Evolutionary conservation across 1,140 invertebrate genomes (phyloP), one percentile per base, ranked within the genome.

Genomic region (Ooceraea biroi): DNA sequence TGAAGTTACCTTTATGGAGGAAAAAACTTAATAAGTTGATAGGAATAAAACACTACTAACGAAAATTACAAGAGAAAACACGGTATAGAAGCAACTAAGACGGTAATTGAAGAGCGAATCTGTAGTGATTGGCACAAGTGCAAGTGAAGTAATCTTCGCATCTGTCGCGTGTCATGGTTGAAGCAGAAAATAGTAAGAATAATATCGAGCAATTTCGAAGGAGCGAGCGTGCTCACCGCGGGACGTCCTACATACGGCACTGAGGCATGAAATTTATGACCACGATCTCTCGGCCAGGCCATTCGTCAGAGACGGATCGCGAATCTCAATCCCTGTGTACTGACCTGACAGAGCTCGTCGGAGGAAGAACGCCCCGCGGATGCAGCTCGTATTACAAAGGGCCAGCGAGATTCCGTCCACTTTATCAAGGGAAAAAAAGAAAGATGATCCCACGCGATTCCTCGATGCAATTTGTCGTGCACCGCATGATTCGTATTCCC

Each of bases 281-380:
- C 88, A 89, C 83, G 68, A 85, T 89, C 73, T 55, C 85, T 84
- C 87, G 68, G 36, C 73, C 78, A 57, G 71, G 63, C 83, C 58
- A 89, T 89, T 80, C 88, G 77, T 87, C 82, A 88, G 85, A 46
- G 73, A 83, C 85, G 87, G n/a, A 89, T 89, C 88, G 87, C 88
- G 88, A 87, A 89, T 89, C 88, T 89, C 82, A 89, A 89, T 87
- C 78, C 83, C 50, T 25, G 52, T 58, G 73, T 60, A 84, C 74
- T 65, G 74, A 77, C 84, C 52, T 86, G 82, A 87, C 82, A 69
- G 77, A 65, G 30, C 46, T 41, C 30, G 44, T 60, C 55, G 27
- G 58, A 48, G 78, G 48, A 73, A 85, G 36, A 85, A 68, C 36
- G 41, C 36, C 30, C 50, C 48, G 68, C 69, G 63, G 73, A 76